Evolutionary conservation across 2,888 invertebrate species (phyloP).

Genomic region (Trichogramma evanescens): DNA sequence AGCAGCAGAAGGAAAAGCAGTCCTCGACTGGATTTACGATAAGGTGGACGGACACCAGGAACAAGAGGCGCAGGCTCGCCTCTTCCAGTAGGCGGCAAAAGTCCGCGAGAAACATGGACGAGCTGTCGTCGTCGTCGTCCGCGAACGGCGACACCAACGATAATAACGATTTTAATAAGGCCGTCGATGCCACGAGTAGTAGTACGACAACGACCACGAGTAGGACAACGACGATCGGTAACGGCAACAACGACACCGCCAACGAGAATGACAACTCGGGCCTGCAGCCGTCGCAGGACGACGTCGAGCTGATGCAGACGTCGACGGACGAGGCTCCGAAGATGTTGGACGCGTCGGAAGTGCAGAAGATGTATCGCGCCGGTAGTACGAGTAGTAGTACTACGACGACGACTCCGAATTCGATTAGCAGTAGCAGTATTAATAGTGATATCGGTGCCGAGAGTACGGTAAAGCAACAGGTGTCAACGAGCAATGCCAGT

Average conservation of each 20-base stretch:
- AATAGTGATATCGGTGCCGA: constrained; percentile 3
- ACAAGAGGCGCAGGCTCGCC: constrained; percentile 21
- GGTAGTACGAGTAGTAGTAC: constrained; percentile 18
- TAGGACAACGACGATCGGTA: constrained; percentile 7
- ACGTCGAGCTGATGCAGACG: too few relatives aligned
- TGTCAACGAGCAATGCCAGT: constrained; percentile 1
- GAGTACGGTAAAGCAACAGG: constrained; percentile 10
- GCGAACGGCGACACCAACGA: neutral
- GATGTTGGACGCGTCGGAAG: constrained; percentile 39
- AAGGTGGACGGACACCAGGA: constrained; percentile 30
- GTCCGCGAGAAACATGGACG: constrained; percentile 14
- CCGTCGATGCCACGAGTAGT: neutral
- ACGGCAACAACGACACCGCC: neutral
- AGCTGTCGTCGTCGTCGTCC: neutral
- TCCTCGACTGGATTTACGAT: constrained; percentile 24
- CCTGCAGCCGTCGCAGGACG: neutral
- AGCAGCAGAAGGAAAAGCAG: constrained; percentile 20
- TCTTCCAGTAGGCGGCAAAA: constrained; percentile 14
- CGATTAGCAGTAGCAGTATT: constrained; percentile 11
- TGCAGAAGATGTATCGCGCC: constrained; percentile 40
- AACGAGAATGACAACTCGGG: neutral
- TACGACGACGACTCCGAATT: constrained; percentile 19
- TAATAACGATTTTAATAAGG: too few relatives aligned
- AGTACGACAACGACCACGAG: constrained; percentile 9
- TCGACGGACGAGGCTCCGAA: constrained; percentile 1